Evolutionary conservation across 1,140 invertebrate species (phyloP).

Genomic region (Tetramorium parvispinum): DNA sequence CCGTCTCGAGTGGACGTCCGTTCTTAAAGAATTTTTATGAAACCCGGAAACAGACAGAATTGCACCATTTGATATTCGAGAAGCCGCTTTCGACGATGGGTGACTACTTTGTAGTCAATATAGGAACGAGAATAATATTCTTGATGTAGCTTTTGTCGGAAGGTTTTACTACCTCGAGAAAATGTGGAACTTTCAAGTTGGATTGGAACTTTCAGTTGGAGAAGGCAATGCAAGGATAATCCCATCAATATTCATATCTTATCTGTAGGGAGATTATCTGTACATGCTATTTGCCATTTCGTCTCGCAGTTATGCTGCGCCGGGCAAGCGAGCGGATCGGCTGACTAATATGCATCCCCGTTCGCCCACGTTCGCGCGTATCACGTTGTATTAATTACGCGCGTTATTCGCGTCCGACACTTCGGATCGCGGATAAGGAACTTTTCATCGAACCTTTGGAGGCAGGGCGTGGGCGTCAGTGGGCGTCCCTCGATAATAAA

Average conservation of each 20-base stretch:
- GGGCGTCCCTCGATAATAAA: constrained; percentile 71
- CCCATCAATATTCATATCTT: constrained; percentile 26
- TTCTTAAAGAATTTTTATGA: constrained; percentile 18
- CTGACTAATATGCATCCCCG: constrained; percentile 43
- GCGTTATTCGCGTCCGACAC: constrained; percentile 44
- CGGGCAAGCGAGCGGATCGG: not conserved
- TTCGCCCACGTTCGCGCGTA: constrained; percentile 31
- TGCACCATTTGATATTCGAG: not conserved
- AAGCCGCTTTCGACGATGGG: not conserved
- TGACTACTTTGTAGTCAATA: not conserved
- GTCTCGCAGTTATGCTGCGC: not conserved
- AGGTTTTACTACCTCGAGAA: not conserved
- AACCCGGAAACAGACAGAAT: not conserved
- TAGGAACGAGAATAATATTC: not conserved
- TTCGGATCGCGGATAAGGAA: constrained; percentile 52
- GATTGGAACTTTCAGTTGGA: not conserved
- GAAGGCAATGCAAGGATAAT: not conserved
- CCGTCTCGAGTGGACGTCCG: constrained; percentile 49
- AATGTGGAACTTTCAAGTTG: not conserved
- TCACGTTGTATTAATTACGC: constrained; percentile 52
- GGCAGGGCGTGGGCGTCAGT: constrained; percentile 40
- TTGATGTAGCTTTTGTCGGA: not conserved
- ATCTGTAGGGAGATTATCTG: not conserved
- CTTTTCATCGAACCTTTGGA: constrained; percentile 44
- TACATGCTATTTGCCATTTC: not conserved